phyloP scores from a whole-genome alignment of 2,888 invertebrate species.

The Syrista parreyssii region DNA sequence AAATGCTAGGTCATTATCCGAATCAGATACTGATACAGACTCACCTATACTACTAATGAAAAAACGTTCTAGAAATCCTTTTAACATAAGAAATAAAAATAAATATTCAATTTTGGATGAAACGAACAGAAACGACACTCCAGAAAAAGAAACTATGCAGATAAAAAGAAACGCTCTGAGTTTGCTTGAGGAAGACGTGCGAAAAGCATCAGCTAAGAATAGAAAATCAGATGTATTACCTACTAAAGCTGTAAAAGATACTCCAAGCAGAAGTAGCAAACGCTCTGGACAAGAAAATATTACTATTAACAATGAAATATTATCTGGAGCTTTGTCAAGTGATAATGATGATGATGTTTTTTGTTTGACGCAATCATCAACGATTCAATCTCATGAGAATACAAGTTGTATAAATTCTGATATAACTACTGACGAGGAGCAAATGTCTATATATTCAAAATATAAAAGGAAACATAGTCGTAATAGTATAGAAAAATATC shows the following conservation, averaged over 20 bases:
- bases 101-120: slow-evolving; percentile 7
- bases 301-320: neutral
- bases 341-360: slow-evolving; percentile 5
- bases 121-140: neutral
- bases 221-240: slow-evolving; percentile 12
- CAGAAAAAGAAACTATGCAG: neutral
- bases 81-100: slow-evolving; percentile 25
- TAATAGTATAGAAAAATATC: slow-evolving; percentile 54
- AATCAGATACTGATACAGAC: slow-evolving; percentile 41
- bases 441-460: slow-evolving; percentile 52
- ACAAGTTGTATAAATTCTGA: neutral
- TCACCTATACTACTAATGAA: slow-evolving; percentile 7
- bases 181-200: slow-evolving; percentile 24
- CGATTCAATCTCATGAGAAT: neutral
- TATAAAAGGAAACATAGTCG: slow-evolving; percentile 46
- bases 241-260: slow-evolving; percentile 6
- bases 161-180: slow-evolving; percentile 18
- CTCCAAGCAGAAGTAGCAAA: neutral
- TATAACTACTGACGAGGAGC: slow-evolving; percentile 15
- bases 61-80: slow-evolving; percentile 40
- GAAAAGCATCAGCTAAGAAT: slow-evolving; percentile 21
- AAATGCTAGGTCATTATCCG: slow-evolving; percentile 39
- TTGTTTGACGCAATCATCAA: slow-evolving; percentile 17
- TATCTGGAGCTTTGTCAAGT: neutral
- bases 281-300: neutral